Evolutionary conservation across 2,113 vertebrate genomes (phyloP).

Genomic region (Zingel zingel): DNA sequence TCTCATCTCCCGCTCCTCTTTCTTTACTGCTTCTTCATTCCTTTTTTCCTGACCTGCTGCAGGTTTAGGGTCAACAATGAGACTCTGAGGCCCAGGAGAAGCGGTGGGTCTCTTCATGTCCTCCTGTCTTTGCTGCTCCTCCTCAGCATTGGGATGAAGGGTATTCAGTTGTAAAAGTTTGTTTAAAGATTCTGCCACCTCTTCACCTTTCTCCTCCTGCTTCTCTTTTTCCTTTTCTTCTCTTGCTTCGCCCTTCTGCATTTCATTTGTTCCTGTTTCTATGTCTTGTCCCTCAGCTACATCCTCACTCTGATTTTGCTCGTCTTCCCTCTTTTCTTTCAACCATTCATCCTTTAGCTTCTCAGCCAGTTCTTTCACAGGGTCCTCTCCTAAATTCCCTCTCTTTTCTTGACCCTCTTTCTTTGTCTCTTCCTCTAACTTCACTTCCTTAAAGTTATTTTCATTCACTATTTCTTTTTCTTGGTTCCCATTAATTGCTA

Average conservation of each 20-base stretch:
- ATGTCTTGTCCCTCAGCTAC: background rate
- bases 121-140: slow-evolving; percentile 18
- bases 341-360: slow-evolving; percentile 8
- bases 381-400: slow-evolving; percentile 19
- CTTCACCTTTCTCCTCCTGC: slow-evolving; percentile 25
- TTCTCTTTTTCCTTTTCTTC: slow-evolving; percentile 25
- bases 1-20: slow-evolving; percentile 3
- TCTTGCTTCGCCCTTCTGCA: slow-evolving; percentile 3
- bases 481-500: slow-evolving; percentile 36
- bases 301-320: slow-evolving; percentile 1
- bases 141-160: background rate
- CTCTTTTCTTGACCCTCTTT: background rate
- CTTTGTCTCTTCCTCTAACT: slow-evolving; percentile 9
- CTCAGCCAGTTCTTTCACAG: slow-evolving; percentile 18
- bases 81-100: background rate
- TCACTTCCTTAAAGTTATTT: slow-evolving; percentile 38
- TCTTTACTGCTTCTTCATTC: slow-evolving; percentile 16
- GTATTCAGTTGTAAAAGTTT: slow-evolving; percentile 14
- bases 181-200: slow-evolving; percentile 5
- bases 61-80: background rate
- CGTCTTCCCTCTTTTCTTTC: background rate
- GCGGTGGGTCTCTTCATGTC: slow-evolving; percentile 1
- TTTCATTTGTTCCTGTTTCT: slow-evolving; percentile 11
- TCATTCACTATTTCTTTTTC: slow-evolving; percentile 33
- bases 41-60: background rate